phyloP scores from a whole-genome alignment of 35 echinoderm and acorn worm genomes.

The Heliocidaris erythrogramma region DNA sequence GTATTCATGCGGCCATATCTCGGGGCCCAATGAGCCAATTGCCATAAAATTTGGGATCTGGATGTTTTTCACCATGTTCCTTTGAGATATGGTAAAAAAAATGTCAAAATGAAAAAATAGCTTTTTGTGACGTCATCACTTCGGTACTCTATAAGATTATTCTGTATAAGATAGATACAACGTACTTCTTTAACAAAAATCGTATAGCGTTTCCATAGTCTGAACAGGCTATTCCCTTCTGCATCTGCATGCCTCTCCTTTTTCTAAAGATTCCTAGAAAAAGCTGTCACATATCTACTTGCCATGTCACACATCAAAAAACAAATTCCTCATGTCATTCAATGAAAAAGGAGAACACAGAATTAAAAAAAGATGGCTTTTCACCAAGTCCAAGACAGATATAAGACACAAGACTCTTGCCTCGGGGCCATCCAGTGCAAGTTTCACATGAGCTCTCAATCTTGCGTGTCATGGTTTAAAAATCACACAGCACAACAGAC shows the following conservation, averaged over 20 bases:
- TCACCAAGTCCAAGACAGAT: not conserved
- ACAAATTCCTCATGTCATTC: not conserved
- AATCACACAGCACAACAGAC: not conserved
- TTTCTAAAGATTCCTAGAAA: too few species aligned
- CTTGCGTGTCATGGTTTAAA: not conserved
- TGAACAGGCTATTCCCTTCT: not conserved
- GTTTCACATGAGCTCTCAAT: not conserved
- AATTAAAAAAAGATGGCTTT: not conserved
- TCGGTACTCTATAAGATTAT: too few species aligned
- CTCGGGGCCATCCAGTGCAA: not conserved
- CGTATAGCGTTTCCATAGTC: too few species aligned
- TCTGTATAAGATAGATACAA: too few species aligned
- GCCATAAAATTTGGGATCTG: too few species aligned
- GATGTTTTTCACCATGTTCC: too few species aligned
- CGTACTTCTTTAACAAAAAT: too few species aligned
- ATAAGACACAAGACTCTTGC: not conserved
- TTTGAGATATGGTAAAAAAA: too few species aligned
- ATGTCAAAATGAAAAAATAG: too few species aligned
- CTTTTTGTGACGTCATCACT: too few species aligned
- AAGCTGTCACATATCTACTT: not conserved
- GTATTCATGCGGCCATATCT: too few species aligned
- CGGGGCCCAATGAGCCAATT: too few species aligned
- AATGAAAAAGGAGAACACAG: not conserved
- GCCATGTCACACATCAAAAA: not conserved
- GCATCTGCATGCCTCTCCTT: not conserved